Base-by-base conservation (phyloP, 2,888 invertebrate species). In the Pollenia angustigena region DNA sequence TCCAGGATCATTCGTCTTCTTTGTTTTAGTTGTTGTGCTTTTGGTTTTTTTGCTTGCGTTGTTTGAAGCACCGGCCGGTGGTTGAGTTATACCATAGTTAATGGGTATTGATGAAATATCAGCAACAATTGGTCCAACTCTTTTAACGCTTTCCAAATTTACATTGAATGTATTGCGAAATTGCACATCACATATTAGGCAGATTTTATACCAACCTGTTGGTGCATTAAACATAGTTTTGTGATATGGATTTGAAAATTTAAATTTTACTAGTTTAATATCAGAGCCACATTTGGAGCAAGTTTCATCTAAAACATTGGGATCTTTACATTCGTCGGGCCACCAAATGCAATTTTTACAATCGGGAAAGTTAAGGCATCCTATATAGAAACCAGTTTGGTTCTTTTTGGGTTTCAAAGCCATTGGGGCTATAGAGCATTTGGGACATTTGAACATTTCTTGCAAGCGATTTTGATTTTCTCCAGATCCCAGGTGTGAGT, bases 281-380 rank as follows among this genome's bases (percentile, higher is more conserved):
- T 87, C 89, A 3, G 91, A 90, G 9, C 92, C 92, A 88, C 93
- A 93, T n/a, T 69, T 89, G 3, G 81, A 74, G 92, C 98, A 98
- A n/a, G 94, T 93, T 56, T 96, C 95, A 11, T 96, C 94, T 50
- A 95, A 92, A 7, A 96, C 95, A 89, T 95, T 94, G 1, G 96
- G 94, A 4, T 95, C 94, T 90, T 96, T 95, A 1, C 98, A 95
- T 58, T 94, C 93, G n/a, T 94, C 94, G 0, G 98, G 96, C 62
- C 98, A 94, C 98, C 98, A 98, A 56, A 97, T 94, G 0, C 95
- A 96, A 91, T 96, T 96, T 90, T 95, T 96, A 91, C 99, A 99
- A 14, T 94, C 94, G 0, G 98, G 98, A 93, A 94, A 98, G 8
- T 95, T 96, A 84, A 95, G 93, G 92, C 99, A 99, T 4, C 96